Percentiles rank a stretch among this genome's conserved stretches.
Conservation (phyloP, 2,113 vertebrate genomes). For the Nasalis larvatus region DNA sequence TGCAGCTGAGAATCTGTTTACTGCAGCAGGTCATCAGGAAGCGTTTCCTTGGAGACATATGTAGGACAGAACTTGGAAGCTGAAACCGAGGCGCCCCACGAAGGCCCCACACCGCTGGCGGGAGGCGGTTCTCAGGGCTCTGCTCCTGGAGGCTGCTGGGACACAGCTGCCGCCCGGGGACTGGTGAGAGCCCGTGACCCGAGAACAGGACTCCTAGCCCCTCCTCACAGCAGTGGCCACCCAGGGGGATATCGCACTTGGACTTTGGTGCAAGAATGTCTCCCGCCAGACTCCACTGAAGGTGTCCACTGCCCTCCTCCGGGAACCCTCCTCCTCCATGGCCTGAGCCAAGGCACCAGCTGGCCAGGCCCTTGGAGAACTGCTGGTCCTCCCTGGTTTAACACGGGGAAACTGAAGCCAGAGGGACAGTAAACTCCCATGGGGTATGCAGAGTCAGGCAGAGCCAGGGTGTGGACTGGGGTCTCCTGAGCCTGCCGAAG, state of each 20-base stretch:
- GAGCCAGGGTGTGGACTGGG: neutral
- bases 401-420: neutral
- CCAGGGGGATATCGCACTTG: no score
- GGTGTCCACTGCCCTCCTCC: neutral
- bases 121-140: neutral
- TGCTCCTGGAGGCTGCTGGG: neutral
- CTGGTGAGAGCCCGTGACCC: neutral
- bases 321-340: neutral
- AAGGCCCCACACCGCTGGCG: neutral
- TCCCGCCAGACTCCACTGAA: neutral
- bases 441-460: neutral
- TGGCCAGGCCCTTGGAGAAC: neutral
- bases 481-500: neutral
- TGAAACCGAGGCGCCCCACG: neutral
- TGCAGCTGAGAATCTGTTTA: neutral
- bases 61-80: neutral
- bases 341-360: neutral
- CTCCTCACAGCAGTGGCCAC: rapidly evolving
- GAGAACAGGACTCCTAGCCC: neutral
- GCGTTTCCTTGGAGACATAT: neutral
- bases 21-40: neutral
- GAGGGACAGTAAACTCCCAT: no score
- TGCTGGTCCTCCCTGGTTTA: neutral
- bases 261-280: neutral
- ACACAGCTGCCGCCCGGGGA: neutral